Base-by-base conservation (phyloP, 1,140 invertebrate genomes). In the Drosophila oshimai region DNA sequence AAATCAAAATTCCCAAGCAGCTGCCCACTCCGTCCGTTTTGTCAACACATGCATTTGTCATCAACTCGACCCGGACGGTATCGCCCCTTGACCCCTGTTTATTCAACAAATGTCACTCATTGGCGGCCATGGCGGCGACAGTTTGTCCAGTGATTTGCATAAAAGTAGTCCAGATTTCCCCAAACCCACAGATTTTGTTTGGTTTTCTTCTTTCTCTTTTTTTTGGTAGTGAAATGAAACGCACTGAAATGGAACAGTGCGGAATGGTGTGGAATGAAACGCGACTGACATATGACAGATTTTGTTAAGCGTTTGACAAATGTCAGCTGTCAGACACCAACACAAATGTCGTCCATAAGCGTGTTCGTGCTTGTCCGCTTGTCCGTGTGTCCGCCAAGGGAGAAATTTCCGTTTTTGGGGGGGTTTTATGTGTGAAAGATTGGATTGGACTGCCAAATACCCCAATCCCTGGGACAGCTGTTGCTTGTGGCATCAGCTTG, bases 11-110 rank as follows among this genome's bases (percentile, higher is more conserved):
- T 80, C 51, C 54, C 44, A 33, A 55, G 57, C 54, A 47, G 18
- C 45, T 20, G 41, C 34, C 49, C 39, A 20, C 26, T 34, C 45
- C 41, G 34, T 46, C 50, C 39, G 72, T 58, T 73, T 51, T 72
- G 80, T 84, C 80, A 72, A 86, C 80, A 84, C 80, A 84, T 86
- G 83, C 81, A 86, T 87, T 86, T 86, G 83, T 86, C 81, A 86
- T 76, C 79, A 67, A 67, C 74, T 78, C 67, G 22, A 36, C 24
- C 44, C 18, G 3, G 7, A 5, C 29, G n/a, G 6, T n/a, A 18
- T 12, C 17, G 3, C 6, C 36, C n/a, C 6, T 4, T 4, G 3
- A 9, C 7, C 15, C 6, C 36, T 67, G 18, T 31, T 31, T 36
- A 20, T 17, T 26, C 36, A 49, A 28, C 68, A 42, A 36, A 46